phyloP scores from a whole-genome alignment of 2,888 invertebrate genomes.

The Pharmacophagus antenor region DNA sequence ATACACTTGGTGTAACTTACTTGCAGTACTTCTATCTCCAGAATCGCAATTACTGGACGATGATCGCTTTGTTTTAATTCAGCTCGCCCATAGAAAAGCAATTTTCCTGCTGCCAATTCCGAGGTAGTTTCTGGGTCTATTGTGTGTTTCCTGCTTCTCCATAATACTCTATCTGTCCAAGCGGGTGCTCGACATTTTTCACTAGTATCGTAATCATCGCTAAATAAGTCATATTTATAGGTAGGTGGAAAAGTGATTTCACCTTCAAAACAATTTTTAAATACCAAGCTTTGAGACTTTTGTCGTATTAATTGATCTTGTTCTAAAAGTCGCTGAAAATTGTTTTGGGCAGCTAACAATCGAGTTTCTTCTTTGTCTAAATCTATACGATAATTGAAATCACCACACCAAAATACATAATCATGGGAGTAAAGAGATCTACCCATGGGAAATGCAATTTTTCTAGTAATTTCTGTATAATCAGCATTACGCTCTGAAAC shows the following conservation, averaged over 20 bases:
- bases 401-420: constrained; percentile 99
- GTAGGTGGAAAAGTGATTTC: constrained; percentile 96
- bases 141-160: constrained; percentile 90
- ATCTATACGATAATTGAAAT: constrained; percentile 99
- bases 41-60: constrained; percentile 95
- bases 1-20: constrained; percentile 89
- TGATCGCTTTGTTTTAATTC: constrained; percentile 99
- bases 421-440: constrained; percentile 96
- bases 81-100: constrained; percentile 94
- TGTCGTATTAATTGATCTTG: constrained; percentile 94
- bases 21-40: constrained; percentile 92
- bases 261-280: constrained; percentile 96
- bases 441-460: constrained; percentile 95
- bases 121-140: constrained; percentile 84
- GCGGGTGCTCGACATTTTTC: constrained; percentile 98
- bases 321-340: constrained; percentile 87
- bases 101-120: constrained; percentile 88
- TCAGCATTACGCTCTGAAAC: constrained; percentile 97
- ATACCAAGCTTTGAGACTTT: constrained; percentile 90
- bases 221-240: constrained; percentile 99
- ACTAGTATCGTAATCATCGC: constrained; percentile 99
- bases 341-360: constrained; percentile 87
- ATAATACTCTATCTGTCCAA: constrained; percentile 98
- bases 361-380: constrained; percentile 97
- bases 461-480: constrained; percentile 96